A percentile compares a stretch with the other conserved stretches of the same genome.
These are phyloP conservation scores for Crematogaster levior DNA, from an alignment of 2,888 invertebrate species.

Conservation along the genomic window DNA sequence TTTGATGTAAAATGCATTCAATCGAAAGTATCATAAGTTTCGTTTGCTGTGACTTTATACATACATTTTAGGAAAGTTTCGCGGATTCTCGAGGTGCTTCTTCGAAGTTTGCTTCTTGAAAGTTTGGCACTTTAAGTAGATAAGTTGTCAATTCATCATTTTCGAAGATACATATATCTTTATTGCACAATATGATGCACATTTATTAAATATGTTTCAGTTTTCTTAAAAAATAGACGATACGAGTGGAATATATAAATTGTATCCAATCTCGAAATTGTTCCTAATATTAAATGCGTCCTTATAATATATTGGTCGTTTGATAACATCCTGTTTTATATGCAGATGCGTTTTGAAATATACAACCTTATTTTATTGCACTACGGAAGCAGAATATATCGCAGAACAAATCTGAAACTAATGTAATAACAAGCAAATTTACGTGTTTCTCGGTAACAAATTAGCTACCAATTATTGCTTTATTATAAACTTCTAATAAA, in stretches of 20 bases:
- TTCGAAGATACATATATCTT: constrained; percentile 9
- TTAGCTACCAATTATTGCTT: constrained; percentile 44
- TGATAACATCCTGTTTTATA: constrained; percentile 37
- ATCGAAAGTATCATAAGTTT: background rate
- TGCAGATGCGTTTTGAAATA: constrained; percentile 32
- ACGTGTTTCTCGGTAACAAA: constrained; percentile 29
- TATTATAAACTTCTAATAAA: constrained; percentile 36
- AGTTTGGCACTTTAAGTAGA: constrained; percentile 18
- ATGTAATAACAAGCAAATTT: constrained; percentile 31
- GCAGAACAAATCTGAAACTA: constrained; percentile 24
- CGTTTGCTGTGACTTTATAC: background rate
- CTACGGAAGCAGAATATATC: constrained; percentile 13
- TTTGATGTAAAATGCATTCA: background rate
- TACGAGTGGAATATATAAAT: background rate
- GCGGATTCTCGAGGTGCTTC: background rate
- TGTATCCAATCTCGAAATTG: background rate
- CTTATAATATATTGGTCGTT: constrained; percentile 2
- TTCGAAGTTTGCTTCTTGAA: background rate
- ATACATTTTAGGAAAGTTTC: constrained; percentile 10
- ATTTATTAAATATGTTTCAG: background rate
- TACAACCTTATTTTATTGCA: constrained; percentile 38
- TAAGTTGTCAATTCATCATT: constrained; percentile 20
- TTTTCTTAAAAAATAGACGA: background rate
- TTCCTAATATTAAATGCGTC: constrained; percentile 10
- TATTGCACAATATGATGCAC: background rate